Percentiles rank a stretch among this genome's conserved stretches.
phyloP scores from a whole-genome alignment of 2,888 invertebrate genomes.

The Nasonia oneida region DNA sequence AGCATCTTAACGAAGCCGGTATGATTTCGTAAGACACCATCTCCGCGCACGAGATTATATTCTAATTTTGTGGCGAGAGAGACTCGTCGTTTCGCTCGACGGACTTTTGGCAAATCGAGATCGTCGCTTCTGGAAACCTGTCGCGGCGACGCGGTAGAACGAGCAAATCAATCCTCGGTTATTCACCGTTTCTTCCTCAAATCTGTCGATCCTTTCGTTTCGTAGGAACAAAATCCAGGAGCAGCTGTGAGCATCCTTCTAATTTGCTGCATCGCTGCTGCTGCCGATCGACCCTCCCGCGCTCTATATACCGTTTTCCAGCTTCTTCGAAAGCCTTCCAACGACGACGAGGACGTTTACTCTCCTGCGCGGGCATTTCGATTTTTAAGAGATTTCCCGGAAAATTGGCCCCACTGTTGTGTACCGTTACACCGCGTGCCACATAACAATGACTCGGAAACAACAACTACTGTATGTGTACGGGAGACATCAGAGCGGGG shows the following conservation, averaged over 20 bases:
- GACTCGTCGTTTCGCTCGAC: not conserved
- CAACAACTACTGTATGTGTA: not conserved
- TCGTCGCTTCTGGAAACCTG: not conserved
- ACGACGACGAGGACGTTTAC: not conserved
- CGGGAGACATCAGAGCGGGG: too few relatives aligned
- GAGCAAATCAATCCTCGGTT: not conserved
- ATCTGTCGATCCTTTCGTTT: conserved; percentile 1
- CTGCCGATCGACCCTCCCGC: not conserved
- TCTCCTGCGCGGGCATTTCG: conserved; percentile 14
- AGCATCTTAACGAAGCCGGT: not conserved
- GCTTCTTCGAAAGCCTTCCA: conserved; percentile 13
- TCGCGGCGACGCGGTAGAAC: not conserved
- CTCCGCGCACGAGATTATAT: not conserved
- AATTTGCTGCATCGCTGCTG: conserved; percentile 54
- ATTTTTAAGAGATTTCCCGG: conserved; percentile 58
- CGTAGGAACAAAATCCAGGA: conserved; percentile 2
- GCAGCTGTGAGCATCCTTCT: conserved; percentile 1
- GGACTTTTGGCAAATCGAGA: not conserved
- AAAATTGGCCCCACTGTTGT: conserved; percentile 20
- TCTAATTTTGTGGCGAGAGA: not conserved
- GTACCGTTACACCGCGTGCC: conserved; percentile 53
- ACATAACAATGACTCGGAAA: conserved; percentile 55
- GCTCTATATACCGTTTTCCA: not conserved
- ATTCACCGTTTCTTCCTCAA: not conserved
- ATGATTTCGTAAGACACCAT: not conserved